phyloP scores from a whole-genome alignment of 1,140 invertebrate genomes.

The Leptestheria dahalacensis region DNA sequence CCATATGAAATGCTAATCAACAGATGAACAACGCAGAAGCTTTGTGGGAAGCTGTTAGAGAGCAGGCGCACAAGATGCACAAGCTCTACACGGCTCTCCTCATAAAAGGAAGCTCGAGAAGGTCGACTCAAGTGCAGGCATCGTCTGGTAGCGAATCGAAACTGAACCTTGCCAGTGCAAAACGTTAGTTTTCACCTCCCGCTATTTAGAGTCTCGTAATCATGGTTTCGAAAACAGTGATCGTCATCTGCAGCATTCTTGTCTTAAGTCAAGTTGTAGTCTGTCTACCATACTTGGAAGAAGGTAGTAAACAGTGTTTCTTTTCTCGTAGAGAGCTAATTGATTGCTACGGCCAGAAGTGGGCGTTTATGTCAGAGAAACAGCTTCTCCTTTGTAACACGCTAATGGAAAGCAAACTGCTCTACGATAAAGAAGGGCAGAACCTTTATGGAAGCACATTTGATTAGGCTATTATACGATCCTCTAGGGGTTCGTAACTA shows the following conservation, averaged over 20 bases:
- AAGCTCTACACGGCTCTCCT: background rate
- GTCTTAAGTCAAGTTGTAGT: slow-evolving; percentile 4
- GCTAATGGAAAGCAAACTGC: too few relatives aligned
- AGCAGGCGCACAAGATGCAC: background rate
- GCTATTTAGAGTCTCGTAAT: background rate
- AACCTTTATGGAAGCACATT: too few relatives aligned
- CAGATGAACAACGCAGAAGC: background rate
- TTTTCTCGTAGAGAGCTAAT: too few relatives aligned
- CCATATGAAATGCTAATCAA: background rate
- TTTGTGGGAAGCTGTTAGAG: background rate
- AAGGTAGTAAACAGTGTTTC: too few relatives aligned
- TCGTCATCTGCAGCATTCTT: background rate
- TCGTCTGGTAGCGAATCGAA: background rate
- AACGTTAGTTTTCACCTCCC: background rate
- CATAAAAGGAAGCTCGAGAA: background rate
- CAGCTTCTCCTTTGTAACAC: too few relatives aligned
- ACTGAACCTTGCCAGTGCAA: background rate
- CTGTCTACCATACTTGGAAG: slow-evolving; percentile 1
- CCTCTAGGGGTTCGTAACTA: too few relatives aligned
- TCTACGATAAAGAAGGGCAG: too few relatives aligned
- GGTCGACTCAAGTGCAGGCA: background rate
- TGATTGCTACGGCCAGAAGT: too few relatives aligned
- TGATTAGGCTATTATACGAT: too few relatives aligned
- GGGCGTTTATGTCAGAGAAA: too few relatives aligned
- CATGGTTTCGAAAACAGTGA: background rate